Percentiles rank a stretch among this genome's conserved stretches.
Evolutionary conservation across 2,797 vertebrate species (phyloP).

Genomic region (Cirrhinus molitorella): DNA sequence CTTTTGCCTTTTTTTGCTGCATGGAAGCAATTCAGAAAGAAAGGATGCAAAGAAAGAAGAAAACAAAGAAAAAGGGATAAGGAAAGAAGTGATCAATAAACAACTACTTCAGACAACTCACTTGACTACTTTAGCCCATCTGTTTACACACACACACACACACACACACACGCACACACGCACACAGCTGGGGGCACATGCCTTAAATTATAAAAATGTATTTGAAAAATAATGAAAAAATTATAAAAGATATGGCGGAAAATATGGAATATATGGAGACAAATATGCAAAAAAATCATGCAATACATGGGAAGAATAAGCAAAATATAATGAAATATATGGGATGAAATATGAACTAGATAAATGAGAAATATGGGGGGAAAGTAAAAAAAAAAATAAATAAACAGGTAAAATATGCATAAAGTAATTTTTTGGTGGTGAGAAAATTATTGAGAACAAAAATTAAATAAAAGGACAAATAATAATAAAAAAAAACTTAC

Average conservation of each 20-base stretch:
- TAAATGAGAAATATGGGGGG: too few relatives aligned
- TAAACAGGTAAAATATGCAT: neutral
- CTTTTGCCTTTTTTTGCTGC: constrained; percentile 30
- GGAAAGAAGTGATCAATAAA: constrained; percentile 64
- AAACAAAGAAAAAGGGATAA: constrained; percentile 31
- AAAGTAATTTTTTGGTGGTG: neutral
- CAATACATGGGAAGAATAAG: neutral
- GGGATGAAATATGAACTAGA: too few relatives aligned
- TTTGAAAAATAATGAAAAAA: neutral
- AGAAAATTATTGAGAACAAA: too few relatives aligned
- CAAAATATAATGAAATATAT: neutral
- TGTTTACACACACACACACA: constrained; percentile 56
- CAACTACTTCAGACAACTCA: constrained; percentile 62
- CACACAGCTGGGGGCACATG: neutral
- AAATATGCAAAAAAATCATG: neutral
- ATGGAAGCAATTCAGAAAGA: constrained; percentile 49
- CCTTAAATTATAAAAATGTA: neutral
- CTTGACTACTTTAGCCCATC: neutral
- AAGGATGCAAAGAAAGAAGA: neutral
- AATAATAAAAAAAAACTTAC: neutral
- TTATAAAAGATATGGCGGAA: too few relatives aligned
- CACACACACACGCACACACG: constrained; percentile 12
- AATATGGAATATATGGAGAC: neutral
- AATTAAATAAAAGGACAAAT: neutral
- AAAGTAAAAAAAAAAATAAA: neutral